These are phyloP conservation scores for Catocala sponsa DNA, from an alignment of 2,888 invertebrate species.

Conservation along the genomic window DNA sequence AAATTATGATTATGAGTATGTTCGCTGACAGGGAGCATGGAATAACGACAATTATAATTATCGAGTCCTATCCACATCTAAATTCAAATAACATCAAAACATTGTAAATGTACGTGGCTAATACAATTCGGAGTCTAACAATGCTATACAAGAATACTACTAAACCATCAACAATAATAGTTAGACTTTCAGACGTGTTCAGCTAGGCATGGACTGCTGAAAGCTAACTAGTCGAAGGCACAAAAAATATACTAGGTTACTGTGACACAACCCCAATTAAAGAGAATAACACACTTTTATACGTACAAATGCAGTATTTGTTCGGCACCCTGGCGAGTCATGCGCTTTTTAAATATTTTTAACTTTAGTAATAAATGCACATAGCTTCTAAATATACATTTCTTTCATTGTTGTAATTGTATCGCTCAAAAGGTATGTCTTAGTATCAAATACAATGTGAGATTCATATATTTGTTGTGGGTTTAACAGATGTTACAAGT, in stretches of 20 bases:
- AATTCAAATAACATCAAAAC: slow-evolving; percentile 50
- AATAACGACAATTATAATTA: slow-evolving; percentile 41
- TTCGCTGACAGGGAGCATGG: slow-evolving; percentile 49
- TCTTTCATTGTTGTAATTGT: slow-evolving; percentile 21
- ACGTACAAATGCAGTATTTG: slow-evolving; percentile 51
- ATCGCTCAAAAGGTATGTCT: slow-evolving; percentile 39
- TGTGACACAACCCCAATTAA: slow-evolving; percentile 73
- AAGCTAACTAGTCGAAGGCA: slow-evolving; percentile 80
- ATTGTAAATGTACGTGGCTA: slow-evolving; percentile 48
- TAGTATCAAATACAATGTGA: slow-evolving; percentile 45
- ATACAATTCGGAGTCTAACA: slow-evolving; percentile 44
- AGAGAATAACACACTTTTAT: slow-evolving; percentile 47
- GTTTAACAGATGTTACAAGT: slow-evolving; percentile 32
- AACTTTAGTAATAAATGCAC: slow-evolving; percentile 36
- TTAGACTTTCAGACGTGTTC: slow-evolving; percentile 57
- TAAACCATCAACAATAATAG: slow-evolving; percentile 60
- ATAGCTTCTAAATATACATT: slow-evolving; percentile 23
- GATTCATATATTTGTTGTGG: slow-evolving; percentile 54
- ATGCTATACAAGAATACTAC: slow-evolving; percentile 44
- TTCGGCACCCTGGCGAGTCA: slow-evolving; percentile 50
- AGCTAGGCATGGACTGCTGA: slow-evolving; percentile 65
- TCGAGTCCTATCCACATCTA: slow-evolving; percentile 45
- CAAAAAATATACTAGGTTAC: slow-evolving; percentile 74
- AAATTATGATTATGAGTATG: slow-evolving; percentile 73
- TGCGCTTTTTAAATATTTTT: slow-evolving; percentile 23